Conservation (phyloP, 2,797 vertebrate genomes). For the Bucorvus abyssinicus region DNA sequence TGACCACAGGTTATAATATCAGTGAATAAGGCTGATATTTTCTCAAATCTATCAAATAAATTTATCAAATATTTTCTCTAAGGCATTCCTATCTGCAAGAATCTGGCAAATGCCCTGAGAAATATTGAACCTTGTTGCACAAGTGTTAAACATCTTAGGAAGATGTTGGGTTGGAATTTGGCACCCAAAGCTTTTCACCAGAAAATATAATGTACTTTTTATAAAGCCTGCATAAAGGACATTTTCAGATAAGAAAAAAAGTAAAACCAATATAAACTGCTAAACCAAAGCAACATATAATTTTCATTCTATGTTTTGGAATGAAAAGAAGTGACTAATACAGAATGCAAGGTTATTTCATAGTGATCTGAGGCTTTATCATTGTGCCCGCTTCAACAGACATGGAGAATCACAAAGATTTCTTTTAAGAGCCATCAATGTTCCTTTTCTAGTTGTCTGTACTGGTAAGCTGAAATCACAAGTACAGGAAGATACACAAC, state of each 20-base stretch:
- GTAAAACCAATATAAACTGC: not conserved
- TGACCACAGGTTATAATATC: not conserved
- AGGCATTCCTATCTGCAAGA: not conserved
- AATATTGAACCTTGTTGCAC: not conserved
- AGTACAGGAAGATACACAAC: not conserved
- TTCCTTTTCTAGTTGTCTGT: not conserved
- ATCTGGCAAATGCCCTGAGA: not conserved
- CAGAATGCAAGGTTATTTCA: not conserved
- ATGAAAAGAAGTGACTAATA: not conserved
- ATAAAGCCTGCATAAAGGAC: not conserved
- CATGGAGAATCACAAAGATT: not conserved
- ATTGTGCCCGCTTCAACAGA: not conserved
- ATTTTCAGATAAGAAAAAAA: not conserved
- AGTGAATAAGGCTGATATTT: not conserved
- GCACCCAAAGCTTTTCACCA: not conserved
- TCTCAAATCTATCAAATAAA: not conserved
- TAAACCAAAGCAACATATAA: not conserved
- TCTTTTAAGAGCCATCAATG: not conserved
- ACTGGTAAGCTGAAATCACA: not conserved
- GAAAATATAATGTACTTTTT: not conserved
- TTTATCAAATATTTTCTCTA: not conserved
- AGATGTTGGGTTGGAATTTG: not conserved
- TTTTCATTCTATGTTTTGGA: not conserved
- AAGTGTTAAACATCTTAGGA: not conserved
- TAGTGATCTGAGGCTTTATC: not conserved